Conservation (phyloP, 1,140 invertebrate species). For the Trichonephila clavipes region DNA sequence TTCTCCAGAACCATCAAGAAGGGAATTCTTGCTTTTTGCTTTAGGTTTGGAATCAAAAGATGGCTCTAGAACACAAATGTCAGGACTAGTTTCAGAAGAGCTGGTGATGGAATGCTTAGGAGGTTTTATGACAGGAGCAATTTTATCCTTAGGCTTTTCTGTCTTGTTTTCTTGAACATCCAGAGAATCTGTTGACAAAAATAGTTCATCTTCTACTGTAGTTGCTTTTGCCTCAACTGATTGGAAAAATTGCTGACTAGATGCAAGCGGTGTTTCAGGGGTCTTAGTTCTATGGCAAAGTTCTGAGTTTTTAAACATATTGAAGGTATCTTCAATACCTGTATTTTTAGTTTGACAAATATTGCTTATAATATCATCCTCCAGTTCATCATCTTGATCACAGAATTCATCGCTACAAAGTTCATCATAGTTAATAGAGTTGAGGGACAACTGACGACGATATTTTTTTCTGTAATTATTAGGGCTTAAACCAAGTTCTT, state of each 20-base stretch:
- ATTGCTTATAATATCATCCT: slow-evolving; percentile 80
- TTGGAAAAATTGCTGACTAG: slow-evolving; percentile 65
- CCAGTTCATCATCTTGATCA: slow-evolving; percentile 84
- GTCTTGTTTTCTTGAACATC: not conserved
- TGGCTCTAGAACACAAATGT: slow-evolving; percentile 35
- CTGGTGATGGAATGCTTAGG: slow-evolving; percentile 60
- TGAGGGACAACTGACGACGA: slow-evolving; percentile 66
- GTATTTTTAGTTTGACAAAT: slow-evolving; percentile 63
- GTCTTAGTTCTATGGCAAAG: slow-evolving; percentile 35
- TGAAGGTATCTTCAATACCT: slow-evolving; percentile 67
- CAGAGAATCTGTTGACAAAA: slow-evolving; percentile 50
- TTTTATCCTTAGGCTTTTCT: not conserved
- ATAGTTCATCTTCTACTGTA: slow-evolving; percentile 14
- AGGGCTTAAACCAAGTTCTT: slow-evolving; percentile 87
- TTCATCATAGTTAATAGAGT: slow-evolving; percentile 77
- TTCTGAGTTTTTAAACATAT: slow-evolving; percentile 66
- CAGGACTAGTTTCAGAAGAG: slow-evolving; percentile 73
- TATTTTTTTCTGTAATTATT: slow-evolving; percentile 79
- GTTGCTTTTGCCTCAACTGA: not conserved
- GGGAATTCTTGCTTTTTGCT: slow-evolving; percentile 43
- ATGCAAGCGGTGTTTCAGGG: slow-evolving; percentile 35
- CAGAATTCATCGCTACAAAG: slow-evolving; percentile 75
- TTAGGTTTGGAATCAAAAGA: slow-evolving; percentile 53
- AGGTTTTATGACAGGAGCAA: not conserved
- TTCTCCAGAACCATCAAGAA: slow-evolving; percentile 36